Evolutionary conservation across 1,140 invertebrate genomes (phyloP).

Genomic region (Cydia splendana): DNA sequence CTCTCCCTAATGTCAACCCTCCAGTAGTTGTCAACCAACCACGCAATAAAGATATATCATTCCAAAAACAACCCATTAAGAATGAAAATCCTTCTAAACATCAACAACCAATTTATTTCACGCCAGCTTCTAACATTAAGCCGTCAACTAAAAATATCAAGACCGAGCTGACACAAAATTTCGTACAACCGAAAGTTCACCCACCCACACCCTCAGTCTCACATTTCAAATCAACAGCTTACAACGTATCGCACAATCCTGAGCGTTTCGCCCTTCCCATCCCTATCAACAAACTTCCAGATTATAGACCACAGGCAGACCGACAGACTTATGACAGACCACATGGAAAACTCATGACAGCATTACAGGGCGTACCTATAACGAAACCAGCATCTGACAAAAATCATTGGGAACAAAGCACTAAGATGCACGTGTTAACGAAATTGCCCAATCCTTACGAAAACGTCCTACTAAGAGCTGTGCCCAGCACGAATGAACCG

Average conservation of each 20-base stretch:
- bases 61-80: background rate
- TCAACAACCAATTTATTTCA: conserved; percentile 1
- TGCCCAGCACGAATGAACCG: conserved; percentile 47
- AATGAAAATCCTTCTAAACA: background rate
- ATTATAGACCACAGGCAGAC: too few species aligned
- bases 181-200: background rate
- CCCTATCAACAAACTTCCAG: background rate
- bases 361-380: conserved; percentile 49
- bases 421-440: conserved; percentile 50
- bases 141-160: background rate
- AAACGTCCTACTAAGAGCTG: conserved; percentile 57
- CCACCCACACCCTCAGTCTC: background rate
- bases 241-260: background rate
- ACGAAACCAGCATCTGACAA: conserved; percentile 41
- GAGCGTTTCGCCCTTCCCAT: conserved; percentile 14
- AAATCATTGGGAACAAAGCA: conserved; percentile 41
- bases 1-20: background rate
- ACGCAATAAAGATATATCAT: background rate
- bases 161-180: background rate
- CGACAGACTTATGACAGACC: background rate
- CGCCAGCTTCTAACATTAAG: background rate
- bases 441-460: conserved; percentile 67
- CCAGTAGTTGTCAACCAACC: background rate
- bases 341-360: conserved; percentile 51
- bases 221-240: background rate